These are phyloP conservation scores for Dione vanillae DNA, from an alignment of 2,888 invertebrate species.

Conservation along the genomic window DNA sequence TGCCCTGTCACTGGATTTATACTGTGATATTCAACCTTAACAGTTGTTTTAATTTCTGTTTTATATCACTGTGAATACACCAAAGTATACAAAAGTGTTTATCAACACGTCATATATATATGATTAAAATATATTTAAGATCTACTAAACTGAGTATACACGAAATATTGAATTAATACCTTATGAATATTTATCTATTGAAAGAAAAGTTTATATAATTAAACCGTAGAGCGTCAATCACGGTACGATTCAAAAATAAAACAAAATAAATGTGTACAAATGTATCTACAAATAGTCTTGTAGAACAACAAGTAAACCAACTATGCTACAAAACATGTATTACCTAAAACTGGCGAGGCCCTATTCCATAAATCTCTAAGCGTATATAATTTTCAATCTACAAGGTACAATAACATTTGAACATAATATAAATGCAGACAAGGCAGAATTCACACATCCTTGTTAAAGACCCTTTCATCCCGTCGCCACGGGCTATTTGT, in stretches of 20 bases:
- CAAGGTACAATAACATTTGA: slow-evolving; percentile 51
- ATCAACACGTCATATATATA: neutral
- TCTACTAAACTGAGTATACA: neutral
- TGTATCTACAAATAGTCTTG: neutral
- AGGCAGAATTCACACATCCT: slow-evolving; percentile 54
- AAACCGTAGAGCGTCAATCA: no score
- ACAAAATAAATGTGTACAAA: neutral
- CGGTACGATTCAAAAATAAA: neutral
- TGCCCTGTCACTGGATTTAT: slow-evolving; percentile 42
- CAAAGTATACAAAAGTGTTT: slow-evolving; percentile 7
- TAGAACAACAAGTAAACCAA: neutral
- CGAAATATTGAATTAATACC: no score
- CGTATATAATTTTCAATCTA: slow-evolving; percentile 41
- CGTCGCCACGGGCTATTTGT: slow-evolving; percentile 57
- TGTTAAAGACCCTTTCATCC: slow-evolving; percentile 58
- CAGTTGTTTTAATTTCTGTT: slow-evolving; percentile 37
- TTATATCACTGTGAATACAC: slow-evolving; percentile 14
- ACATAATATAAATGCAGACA: slow-evolving; percentile 47
- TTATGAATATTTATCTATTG: no score
- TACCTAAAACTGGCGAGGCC: neutral
- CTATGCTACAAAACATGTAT: neutral
- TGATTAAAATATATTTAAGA: neutral
- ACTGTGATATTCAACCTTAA: slow-evolving; percentile 36
- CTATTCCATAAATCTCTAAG: slow-evolving; percentile 20
- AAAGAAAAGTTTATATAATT: no score